phyloP scores from a whole-genome alignment of 2,797 vertebrate genomes.

The Steatocranus sp. region DNA sequence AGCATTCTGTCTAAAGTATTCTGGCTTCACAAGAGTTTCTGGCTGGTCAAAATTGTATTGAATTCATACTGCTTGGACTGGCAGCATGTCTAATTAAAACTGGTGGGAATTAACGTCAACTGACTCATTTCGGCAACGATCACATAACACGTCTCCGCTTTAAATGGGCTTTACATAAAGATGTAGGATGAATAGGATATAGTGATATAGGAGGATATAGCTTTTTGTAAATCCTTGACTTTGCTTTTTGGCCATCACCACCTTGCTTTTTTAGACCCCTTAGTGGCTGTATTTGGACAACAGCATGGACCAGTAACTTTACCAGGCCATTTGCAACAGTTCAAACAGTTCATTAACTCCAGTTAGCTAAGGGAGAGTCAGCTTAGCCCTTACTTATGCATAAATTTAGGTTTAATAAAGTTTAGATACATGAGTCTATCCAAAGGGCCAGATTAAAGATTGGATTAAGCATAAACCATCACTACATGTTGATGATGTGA shows the following conservation, averaged over 20 bases:
- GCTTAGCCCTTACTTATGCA: background rate
- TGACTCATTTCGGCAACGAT: background rate
- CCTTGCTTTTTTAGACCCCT: background rate
- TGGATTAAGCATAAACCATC: background rate
- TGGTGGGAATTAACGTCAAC: background rate
- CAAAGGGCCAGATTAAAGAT: background rate
- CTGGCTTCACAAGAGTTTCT: background rate
- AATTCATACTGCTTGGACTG: background rate
- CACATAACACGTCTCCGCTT: background rate
- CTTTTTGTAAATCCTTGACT: background rate
- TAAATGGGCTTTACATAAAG: background rate
- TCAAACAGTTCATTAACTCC: background rate
- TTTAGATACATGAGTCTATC: background rate
- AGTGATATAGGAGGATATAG: background rate
- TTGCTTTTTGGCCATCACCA: background rate
- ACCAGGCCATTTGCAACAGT: background rate
- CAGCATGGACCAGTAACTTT: background rate
- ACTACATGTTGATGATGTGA: background rate
- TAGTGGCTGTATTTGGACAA: background rate
- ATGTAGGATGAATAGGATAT: background rate
- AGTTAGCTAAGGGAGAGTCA: background rate
- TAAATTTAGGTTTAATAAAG: background rate
- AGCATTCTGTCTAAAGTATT: background rate
- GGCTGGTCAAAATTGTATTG: background rate
- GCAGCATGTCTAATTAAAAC: background rate